A percentile compares a stretch with the other conserved stretches of the same genome.
These are phyloP conservation scores for Papilio glaucus DNA, from an alignment of 1,140 invertebrate species.

Conservation along the genomic window DNA sequence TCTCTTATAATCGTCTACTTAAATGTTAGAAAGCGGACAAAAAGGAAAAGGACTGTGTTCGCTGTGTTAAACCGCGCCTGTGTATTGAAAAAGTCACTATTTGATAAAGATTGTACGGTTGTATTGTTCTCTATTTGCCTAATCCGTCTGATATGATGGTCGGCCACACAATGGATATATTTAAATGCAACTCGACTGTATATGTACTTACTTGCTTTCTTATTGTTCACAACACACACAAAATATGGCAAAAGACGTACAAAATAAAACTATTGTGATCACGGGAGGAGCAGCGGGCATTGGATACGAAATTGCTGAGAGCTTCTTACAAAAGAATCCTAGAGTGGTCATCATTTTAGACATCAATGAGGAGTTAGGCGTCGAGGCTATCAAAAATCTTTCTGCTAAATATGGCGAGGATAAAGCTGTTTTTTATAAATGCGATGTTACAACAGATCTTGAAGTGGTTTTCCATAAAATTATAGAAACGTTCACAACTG, in stretches of 20 bases:
- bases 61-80: too few species aligned
- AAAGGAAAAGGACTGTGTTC: too few species aligned
- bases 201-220: too few species aligned
- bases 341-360: constrained; percentile 71
- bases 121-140: too few species aligned
- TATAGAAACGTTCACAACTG: constrained; percentile 67
- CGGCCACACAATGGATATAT: background rate
- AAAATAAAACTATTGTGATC: constrained; percentile 53
- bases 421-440: constrained; percentile 76
- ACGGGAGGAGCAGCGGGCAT: constrained; percentile 57
- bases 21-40: too few species aligned
- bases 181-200: too few species aligned
- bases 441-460: constrained; percentile 80
- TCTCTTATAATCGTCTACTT: too few species aligned
- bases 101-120: too few species aligned
- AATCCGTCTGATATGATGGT: too few species aligned
- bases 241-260: constrained; percentile 49
- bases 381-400: constrained; percentile 60
- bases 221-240: too few species aligned
- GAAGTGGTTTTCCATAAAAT: constrained; percentile 71
- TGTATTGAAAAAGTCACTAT: too few species aligned
- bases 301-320: constrained; percentile 54
- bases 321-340: constrained; percentile 50
- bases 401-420: constrained; percentile 78
- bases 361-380: constrained; percentile 58